Conservation (phyloP, 2,797 vertebrate genomes). For the Argentina silus region DNA sequence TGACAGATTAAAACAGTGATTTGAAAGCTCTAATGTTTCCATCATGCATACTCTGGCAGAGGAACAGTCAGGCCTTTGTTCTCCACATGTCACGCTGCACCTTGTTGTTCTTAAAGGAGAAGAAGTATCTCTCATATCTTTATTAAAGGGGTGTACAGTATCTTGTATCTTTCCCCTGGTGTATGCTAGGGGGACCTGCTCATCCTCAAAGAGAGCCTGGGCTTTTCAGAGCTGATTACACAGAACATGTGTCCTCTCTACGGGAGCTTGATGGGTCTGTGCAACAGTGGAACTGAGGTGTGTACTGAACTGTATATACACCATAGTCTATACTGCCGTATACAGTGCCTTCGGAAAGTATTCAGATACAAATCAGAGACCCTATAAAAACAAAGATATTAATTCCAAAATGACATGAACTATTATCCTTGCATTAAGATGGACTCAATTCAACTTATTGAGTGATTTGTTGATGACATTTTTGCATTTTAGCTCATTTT, state of each 20-base stretch:
- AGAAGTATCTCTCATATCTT: conserved; percentile 48
- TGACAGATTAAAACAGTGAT: conserved; percentile 83
- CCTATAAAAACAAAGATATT: too few species aligned
- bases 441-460: too few species aligned
- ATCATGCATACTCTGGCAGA: conserved; percentile 61
- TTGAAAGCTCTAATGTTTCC: conserved; percentile 80
- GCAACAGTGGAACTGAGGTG: not conserved
- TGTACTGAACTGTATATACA: too few species aligned
- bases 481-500: too few species aligned
- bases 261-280: conserved; percentile 50
- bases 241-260: conserved; percentile 67
- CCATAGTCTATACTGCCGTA: too few species aligned
- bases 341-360: too few species aligned
- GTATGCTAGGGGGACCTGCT: conserved; percentile 32
- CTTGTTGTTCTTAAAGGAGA: conserved; percentile 65
- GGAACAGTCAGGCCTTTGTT: conserved; percentile 65
- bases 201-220: conserved; percentile 48
- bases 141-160: conserved; percentile 44
- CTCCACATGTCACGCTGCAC: conserved; percentile 58
- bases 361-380: too few species aligned
- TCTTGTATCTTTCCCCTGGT: conserved; percentile 37
- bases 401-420: too few species aligned
- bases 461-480: too few species aligned
- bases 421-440: too few species aligned
- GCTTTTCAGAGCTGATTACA: conserved; percentile 71